Base-by-base conservation (phyloP, 1,140 invertebrate species). In the Caenorhabditis latens region DNA sequence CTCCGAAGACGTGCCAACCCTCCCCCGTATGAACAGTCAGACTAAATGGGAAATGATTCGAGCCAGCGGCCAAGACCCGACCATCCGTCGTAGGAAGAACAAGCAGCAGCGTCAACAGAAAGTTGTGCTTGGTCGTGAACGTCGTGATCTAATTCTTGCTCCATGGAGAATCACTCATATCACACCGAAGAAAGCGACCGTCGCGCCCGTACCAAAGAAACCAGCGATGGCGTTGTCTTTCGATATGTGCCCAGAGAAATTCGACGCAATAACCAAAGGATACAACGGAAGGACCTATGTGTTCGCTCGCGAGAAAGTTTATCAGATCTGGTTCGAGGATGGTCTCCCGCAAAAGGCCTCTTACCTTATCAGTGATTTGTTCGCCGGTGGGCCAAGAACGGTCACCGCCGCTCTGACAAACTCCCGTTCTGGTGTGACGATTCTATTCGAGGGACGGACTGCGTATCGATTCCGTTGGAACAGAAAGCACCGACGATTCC, bases 351-450 rank as follows among this genome's bases (percentile, higher is more conserved):
- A 88, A 42, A 86, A 86, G 48, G 87, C 87, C n/a, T 88, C 87
- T n/a, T 88, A 86, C 79, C 58, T 88, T 2, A 87, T 88, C 85
- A 63, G 71, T 42, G 87, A 88, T 46, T 84, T 88, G 43, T 88
- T 88, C 85, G 32, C 85, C 43, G 87, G 83, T 46, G 87, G 87
- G 16, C 87, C 87, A 16, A 87, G 87, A 42, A 83, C 84, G 8
- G 87, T 88, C 16, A 88, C 87, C n/a, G 87, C 87, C n/a, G 87
- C 87, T 24, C 46, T 88, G 79, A 88, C 87, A 19, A 88, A 88
- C 67, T 83, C 87, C n/a, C 87, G 87, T 21, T 83, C 84, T 4
- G 87, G 87, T 16, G 87, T 88, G 13, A 88, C 85, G 16, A 84
- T 87, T 48, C 85, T 88, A 13, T 65, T 88, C 42, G 61, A 67